Evolutionary conservation across 2,797 vertebrate species (phyloP).

Genomic region (Rhynchonycteris naso): DNA sequence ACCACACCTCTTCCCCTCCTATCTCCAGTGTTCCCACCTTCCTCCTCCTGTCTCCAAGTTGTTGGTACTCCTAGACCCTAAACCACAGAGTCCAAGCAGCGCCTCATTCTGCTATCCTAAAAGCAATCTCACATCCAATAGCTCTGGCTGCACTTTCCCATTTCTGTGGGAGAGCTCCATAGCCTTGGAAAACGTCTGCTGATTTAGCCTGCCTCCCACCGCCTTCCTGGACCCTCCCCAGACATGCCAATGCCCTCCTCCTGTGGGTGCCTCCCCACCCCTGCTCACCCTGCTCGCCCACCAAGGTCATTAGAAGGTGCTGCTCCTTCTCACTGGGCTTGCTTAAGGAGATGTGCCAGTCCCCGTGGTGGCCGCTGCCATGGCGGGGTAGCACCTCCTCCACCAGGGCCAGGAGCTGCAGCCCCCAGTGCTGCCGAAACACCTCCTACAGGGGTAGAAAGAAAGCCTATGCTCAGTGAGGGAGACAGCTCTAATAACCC

Average conservation of each 20-base stretch:
- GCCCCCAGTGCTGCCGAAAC: conserved; percentile 91
- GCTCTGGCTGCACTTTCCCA: background rate
- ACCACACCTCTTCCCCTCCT: background rate
- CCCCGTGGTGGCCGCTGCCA: conserved; percentile 89
- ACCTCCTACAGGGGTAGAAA: conserved; percentile 88
- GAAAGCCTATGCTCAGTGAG: background rate
- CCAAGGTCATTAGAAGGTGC: conserved; percentile 95
- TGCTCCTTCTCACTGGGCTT: conserved; percentile 95
- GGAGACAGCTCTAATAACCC: background rate
- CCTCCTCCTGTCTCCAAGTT: background rate
- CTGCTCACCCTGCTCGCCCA: conserved; percentile 92
- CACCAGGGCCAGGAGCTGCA: conserved; percentile 91
- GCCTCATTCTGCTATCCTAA: background rate
- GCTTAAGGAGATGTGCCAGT: conserved; percentile 95
- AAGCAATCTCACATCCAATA: background rate
- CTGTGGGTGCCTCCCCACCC: background rate
- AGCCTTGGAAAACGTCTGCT: too few relatives aligned
- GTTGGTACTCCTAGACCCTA: background rate
- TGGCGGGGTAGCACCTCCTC: conserved; percentile 92
- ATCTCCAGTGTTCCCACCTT: background rate
- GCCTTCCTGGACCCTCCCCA: background rate
- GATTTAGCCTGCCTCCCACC: background rate
- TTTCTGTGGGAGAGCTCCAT: background rate
- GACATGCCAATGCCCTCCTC: background rate
- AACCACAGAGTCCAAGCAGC: too few relatives aligned